These are phyloP conservation scores for Andrena hattorfiana DNA, from an alignment of 2,888 invertebrate genomes.

Conservation along the genomic window DNA sequence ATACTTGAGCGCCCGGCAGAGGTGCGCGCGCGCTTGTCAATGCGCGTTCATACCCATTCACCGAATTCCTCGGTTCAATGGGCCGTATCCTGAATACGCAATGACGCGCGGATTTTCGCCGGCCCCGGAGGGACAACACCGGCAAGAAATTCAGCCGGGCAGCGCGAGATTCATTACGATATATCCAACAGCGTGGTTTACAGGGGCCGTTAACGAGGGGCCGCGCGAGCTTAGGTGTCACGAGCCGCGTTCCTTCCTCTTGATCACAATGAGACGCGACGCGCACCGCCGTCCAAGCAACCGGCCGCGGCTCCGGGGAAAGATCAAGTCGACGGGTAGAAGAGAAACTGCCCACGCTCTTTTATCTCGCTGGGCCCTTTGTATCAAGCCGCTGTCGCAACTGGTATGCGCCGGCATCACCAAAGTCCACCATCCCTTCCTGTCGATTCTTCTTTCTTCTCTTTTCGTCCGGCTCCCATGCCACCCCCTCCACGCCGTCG, in stretches of 20 bases:
- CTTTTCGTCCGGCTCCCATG: background rate
- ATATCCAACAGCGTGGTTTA: slow-evolving; percentile 71
- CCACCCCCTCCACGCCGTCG: background rate
- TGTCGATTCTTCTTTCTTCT: slow-evolving; percentile 59
- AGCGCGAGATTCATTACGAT: slow-evolving; percentile 73
- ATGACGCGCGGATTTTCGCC: slow-evolving; percentile 73
- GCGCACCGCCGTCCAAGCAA: slow-evolving; percentile 37
- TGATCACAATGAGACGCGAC: slow-evolving; percentile 57
- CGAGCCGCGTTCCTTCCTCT: slow-evolving; percentile 50
- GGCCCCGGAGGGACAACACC: slow-evolving; percentile 8
- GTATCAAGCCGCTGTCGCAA: slow-evolving; percentile 70
- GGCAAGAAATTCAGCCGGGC: slow-evolving; percentile 44
- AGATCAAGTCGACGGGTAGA: slow-evolving; percentile 67
- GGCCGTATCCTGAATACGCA: slow-evolving; percentile 78
- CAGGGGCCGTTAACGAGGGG: slow-evolving; percentile 68
- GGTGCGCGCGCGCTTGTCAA: slow-evolving; percentile 44
- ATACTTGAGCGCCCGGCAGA: slow-evolving; percentile 32
- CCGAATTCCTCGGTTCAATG: slow-evolving; percentile 80
- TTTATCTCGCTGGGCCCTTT: slow-evolving; percentile 69
- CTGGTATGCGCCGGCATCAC: slow-evolving; percentile 68
- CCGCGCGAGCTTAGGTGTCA: slow-evolving; percentile 64
- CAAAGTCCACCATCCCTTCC: slow-evolving; percentile 64
- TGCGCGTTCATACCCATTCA: slow-evolving; percentile 75
- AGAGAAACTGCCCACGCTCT: slow-evolving; percentile 72
- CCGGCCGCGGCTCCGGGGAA: slow-evolving; percentile 38